Base-by-base conservation (phyloP, 2,888 invertebrate species). In the Artemia sinica region DNA sequence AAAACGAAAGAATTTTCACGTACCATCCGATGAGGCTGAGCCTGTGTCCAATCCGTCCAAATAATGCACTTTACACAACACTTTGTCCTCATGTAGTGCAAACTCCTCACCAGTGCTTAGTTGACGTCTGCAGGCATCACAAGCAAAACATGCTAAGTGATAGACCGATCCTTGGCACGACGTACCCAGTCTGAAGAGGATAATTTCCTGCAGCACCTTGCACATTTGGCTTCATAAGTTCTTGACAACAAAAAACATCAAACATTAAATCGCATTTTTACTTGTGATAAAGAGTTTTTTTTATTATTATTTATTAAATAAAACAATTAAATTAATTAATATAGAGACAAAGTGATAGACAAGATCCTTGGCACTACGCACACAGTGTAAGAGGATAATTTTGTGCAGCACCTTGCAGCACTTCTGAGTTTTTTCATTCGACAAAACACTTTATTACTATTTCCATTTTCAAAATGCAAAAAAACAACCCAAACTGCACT, bases 291-390 rank as follows among this genome's bases (percentile, higher is more conserved):
- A 41, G 4, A 41, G 41, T 41, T 41, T 41, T 41, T 41, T 41
- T 41, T 41, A 41, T 41, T 41, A 4, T 41, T 41, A 41, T 28
- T 1, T 2, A 41, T 41, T 41, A 41, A 41, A 41, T 41, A 41
- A 41, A 41, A 41, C 41, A 41, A 41, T 2, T 41, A 41, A 41
- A 41, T 41, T 41, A 41, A 41, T 41, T 41, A 3, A 28, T 41
- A 98, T 97, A 81, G 97, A 98, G 67, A 97, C 97, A 77, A 98
- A 82, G 80, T 98, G 97, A 81, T 95, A 98, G 50, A 97, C 92
- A 78, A 90, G 87, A 76, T 91, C 89, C 68, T 91, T 83, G 51
- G 97, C 97, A 77, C 93, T 86, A 72, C 97, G 84, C 75, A 98
- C 96, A 97, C 97, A 98, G 81, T 97, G 97, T 66, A 90, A 18